Evolutionary conservation across 2,113 vertebrate species (phyloP).

Genomic region (Poeciliopsis retropinna): DNA sequence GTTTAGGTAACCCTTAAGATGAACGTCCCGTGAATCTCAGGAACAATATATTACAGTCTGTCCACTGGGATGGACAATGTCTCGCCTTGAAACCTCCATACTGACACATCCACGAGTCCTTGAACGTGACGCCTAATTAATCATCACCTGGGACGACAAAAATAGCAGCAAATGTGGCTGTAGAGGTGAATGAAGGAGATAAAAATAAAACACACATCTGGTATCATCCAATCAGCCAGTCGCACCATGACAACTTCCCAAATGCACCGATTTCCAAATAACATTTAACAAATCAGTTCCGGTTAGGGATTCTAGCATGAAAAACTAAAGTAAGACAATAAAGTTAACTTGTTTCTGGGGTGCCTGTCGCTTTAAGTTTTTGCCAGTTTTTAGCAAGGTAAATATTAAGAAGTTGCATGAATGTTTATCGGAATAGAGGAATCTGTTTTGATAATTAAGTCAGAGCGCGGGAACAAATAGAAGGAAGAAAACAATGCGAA

Average conservation of each 20-base stretch:
- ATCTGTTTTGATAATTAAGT: conserved; percentile 5
- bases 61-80: not conserved
- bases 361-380: too few relatives aligned
- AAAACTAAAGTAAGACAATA: too few relatives aligned
- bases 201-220: not conserved
- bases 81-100: not conserved
- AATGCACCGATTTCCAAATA: not conserved
- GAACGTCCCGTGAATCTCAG: not conserved
- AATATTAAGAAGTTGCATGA: too few relatives aligned
- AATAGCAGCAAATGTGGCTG: not conserved
- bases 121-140: not conserved
- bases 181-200: not conserved
- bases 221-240: not conserved
- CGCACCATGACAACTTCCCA: not conserved
- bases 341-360: too few relatives aligned
- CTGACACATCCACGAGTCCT: not conserved
- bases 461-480: not conserved
- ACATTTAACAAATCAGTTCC: not conserved
- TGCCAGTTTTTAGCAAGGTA: too few relatives aligned
- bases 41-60: not conserved
- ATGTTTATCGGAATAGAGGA: conserved; percentile 1
- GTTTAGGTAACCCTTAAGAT: not conserved
- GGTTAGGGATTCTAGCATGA: too few relatives aligned
- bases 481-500: not conserved
- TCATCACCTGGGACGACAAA: not conserved